Conservation (phyloP, 2,797 vertebrate species). For the Falco concolor region DNA sequence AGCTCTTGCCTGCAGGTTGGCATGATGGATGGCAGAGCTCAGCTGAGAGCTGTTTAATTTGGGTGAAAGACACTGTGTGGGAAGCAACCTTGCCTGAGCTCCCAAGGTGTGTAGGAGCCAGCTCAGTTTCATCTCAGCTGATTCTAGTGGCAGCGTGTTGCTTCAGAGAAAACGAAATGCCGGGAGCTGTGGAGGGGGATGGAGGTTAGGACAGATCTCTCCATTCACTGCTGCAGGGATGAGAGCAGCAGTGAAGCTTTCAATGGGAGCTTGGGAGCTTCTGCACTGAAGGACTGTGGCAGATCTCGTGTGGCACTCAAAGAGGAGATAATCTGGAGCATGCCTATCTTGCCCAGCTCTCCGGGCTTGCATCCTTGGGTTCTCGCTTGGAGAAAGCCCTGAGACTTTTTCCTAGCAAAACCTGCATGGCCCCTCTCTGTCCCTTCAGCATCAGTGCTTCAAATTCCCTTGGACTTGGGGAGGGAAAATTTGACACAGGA, state of each 20-base stretch:
- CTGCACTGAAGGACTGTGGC: not conserved
- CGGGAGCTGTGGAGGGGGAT: not conserved
- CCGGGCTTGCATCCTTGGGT: not conserved
- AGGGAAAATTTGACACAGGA: not conserved
- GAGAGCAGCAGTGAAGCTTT: not conserved
- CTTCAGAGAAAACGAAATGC: not conserved
- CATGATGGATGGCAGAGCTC: constrained; percentile 35
- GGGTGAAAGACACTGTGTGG: constrained; percentile 62
- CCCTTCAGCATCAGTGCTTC: not conserved
- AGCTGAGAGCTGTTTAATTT: constrained; percentile 48
- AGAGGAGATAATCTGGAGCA: not conserved
- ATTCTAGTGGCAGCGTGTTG: not conserved
- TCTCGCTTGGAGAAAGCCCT: not conserved
- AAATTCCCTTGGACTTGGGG: not conserved
- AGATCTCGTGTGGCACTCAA: not conserved
- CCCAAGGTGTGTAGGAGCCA: constrained; percentile 57
- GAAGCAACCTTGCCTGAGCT: constrained; percentile 50
- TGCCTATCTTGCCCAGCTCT: not conserved
- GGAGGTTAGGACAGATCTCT: not conserved
- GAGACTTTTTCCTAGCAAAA: not conserved
- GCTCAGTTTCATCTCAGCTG: not conserved
- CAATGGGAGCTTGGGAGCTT: not conserved
- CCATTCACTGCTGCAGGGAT: not conserved
- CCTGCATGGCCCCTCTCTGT: not conserved
- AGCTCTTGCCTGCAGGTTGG: not conserved